phyloP scores from a whole-genome alignment of 2,113 vertebrate species.

The Promerops cafer region DNA sequence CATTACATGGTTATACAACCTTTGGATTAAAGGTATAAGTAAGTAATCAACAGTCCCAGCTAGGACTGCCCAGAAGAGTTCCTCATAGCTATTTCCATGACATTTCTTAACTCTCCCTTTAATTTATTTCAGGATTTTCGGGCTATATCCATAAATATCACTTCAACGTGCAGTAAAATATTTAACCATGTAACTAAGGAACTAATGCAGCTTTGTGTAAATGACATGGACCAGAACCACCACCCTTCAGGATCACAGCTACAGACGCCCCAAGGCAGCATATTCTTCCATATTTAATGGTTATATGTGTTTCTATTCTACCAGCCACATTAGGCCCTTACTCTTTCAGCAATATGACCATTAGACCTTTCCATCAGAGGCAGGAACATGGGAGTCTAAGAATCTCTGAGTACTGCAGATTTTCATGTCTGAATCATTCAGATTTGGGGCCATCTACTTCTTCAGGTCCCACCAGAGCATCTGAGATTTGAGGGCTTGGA shows the following conservation, averaged over 20 bases:
- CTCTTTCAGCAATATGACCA: neutral
- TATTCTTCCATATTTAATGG: neutral
- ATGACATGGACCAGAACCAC: conserved; percentile 38
- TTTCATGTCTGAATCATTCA: neutral
- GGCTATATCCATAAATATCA: conserved; percentile 2
- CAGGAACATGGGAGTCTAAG: neutral
- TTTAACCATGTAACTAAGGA: conserved; percentile 51
- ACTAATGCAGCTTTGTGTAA: conserved; percentile 29
- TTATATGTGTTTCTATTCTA: neutral
- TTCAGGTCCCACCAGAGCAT: neutral
- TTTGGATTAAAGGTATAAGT: neutral
- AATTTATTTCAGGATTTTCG: conserved; percentile 10
- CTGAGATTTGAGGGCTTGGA: neutral
- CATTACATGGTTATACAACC: neutral
- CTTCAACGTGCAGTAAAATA: conserved; percentile 28
- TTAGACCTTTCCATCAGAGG: neutral
- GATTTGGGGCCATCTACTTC: neutral
- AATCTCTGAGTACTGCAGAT: neutral
- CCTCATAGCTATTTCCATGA: neutral
- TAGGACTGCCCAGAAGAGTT: neutral
- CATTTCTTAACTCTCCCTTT: neutral
- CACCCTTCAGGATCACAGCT: neutral
- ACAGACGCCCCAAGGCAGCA: neutral
- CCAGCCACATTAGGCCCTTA: neutral
- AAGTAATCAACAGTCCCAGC: neutral